phyloP scores from a whole-genome alignment of 92 coral and sea anemone species.

The Zoanthus solanderi region DNA sequence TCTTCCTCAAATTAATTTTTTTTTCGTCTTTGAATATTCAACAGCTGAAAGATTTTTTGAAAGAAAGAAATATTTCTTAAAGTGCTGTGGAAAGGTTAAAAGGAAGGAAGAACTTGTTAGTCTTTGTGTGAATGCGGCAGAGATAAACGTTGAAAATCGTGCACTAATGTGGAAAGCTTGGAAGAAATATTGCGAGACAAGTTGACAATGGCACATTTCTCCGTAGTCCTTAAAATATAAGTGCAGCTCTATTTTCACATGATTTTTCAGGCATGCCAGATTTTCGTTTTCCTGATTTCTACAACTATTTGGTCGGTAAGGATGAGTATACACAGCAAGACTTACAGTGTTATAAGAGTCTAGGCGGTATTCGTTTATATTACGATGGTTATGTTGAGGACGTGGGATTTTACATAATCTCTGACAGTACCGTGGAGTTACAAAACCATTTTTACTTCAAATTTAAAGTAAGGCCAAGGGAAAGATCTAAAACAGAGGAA shows the following conservation, averaged over 20 bases:
- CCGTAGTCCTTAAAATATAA: background rate
- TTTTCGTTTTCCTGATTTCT: background rate
- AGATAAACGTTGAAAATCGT: background rate
- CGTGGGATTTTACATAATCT: background rate
- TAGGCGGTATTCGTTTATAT: conserved; percentile 1
- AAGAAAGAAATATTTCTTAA: background rate
- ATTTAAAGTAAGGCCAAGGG: conserved; percentile 3
- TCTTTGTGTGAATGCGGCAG: background rate
- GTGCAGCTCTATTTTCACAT: background rate
- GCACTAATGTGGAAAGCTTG: background rate
- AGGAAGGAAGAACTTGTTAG: conserved; percentile 2
- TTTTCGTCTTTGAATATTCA: conserved; percentile 1
- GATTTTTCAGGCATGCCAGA: conserved; percentile 28
- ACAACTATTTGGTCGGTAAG: background rate
- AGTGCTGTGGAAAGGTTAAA: conserved; percentile 5
- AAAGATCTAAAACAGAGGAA: conserved; percentile 10
- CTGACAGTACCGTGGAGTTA: background rate
- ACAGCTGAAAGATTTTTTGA: background rate
- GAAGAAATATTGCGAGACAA: conserved; percentile 12
- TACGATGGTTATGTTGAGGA: background rate
- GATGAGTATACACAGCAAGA: background rate
- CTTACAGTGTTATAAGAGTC: conserved; percentile 7
- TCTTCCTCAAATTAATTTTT: background rate
- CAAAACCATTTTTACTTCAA: background rate
- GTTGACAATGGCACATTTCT: conserved; percentile 1